These are phyloP conservation scores for Chlorocebus sabaeus DNA, from an alignment of 2,113 vertebrate species.

Conservation along the genomic window DNA sequence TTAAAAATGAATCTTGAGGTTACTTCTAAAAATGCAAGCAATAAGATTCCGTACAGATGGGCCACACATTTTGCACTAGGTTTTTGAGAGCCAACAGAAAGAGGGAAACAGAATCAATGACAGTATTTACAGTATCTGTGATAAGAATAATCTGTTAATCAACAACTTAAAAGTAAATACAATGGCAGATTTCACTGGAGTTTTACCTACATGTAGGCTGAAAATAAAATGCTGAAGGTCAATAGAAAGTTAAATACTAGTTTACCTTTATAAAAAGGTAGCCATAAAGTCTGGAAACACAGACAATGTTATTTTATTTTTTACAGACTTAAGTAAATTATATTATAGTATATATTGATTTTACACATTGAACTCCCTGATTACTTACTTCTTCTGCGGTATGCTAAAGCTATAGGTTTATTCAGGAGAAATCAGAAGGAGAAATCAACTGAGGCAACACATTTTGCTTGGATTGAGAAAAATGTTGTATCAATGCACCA, in stretches of 20 bases:
- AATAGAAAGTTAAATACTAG: not conserved
- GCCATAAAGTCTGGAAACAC: not conserved
- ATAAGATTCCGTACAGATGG: not conserved
- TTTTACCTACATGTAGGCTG: not conserved
- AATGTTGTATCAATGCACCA: not conserved
- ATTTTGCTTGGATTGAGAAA: not conserved
- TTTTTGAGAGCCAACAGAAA: not conserved
- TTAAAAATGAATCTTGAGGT: slow-evolving; percentile 25
- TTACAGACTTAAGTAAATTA: not conserved
- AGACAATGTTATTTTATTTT: not conserved
- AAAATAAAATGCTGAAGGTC: not conserved
- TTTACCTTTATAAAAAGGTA: not conserved
- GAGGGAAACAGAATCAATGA: not conserved
- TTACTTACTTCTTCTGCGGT: not conserved
- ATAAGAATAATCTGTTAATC: not conserved
- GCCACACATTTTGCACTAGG: not conserved
- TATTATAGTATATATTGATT: not conserved
- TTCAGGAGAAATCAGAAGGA: slow-evolving; percentile 28
- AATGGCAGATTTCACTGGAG: not conserved
- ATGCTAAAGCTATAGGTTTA: not conserved
- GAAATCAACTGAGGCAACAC: not conserved
- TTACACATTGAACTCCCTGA: not conserved
- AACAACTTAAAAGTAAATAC: slow-evolving; percentile 5
- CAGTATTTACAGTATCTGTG: not conserved
- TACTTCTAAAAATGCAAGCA: not conserved